A percentile compares a stretch with the other conserved stretches of the same genome.
Evolutionary conservation across 2,888 invertebrate species (phyloP).

Genomic region (Drosophila anceps): DNA sequence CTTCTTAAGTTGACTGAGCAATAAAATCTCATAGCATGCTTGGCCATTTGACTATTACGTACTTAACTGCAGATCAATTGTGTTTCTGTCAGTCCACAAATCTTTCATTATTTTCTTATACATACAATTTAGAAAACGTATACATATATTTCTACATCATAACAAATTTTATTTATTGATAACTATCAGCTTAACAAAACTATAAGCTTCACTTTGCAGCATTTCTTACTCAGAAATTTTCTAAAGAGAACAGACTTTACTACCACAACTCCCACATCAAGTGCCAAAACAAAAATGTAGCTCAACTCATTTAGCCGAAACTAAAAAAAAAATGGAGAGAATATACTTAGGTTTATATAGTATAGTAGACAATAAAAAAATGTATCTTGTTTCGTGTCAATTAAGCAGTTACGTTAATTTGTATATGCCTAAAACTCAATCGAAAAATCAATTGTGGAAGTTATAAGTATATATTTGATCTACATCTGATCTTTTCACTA

Average conservation of each 20-base stretch:
- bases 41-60: neutral
- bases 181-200: neutral
- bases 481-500: conserved; percentile 22
- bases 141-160: neutral
- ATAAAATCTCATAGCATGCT: neutral
- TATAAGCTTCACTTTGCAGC: neutral
- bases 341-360: neutral
- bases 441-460: neutral
- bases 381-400: neutral
- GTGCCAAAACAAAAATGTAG: neutral
- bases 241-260: neutral
- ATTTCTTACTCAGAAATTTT: neutral
- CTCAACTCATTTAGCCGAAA: neutral
- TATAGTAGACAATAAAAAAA: neutral
- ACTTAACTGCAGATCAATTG: neutral
- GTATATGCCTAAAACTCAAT: neutral
- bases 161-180: neutral
- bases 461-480: conserved; percentile 14
- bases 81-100: neutral
- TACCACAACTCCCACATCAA: neutral
- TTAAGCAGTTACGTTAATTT: neutral
- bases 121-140: neutral
- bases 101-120: neutral
- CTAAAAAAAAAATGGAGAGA: neutral
- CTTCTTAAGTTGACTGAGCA: neutral